Conservation (phyloP, 2,888 invertebrate genomes). For the Urechis unicinctus region DNA sequence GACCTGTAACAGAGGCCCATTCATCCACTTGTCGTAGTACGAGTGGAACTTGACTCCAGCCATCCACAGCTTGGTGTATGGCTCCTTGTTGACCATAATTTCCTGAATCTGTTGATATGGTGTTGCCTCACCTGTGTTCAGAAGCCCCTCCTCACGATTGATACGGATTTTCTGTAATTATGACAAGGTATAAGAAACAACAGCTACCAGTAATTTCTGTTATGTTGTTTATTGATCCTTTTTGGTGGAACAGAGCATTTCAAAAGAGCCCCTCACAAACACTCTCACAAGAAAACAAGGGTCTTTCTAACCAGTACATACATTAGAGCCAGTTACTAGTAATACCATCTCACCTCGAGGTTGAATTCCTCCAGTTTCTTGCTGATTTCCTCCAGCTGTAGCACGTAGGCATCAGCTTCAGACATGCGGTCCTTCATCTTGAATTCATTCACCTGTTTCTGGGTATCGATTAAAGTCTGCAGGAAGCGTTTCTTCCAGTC, state of each 20-base stretch:
- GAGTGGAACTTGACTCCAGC: conserved; percentile 44
- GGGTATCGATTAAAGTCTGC: conserved; percentile 3
- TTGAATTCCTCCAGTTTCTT: conserved; percentile 36
- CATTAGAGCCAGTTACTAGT: too few relatives aligned
- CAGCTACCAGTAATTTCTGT: too few relatives aligned
- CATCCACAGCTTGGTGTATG: conserved; percentile 47
- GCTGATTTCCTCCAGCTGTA: conserved; percentile 37
- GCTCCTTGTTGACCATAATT: conserved; percentile 38
- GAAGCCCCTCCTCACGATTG: conserved; percentile 42
- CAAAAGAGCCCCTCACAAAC: too few relatives aligned
- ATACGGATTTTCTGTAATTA: conserved; percentile 22
- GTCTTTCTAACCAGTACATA: too few relatives aligned
- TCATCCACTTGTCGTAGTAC: conserved; percentile 49
- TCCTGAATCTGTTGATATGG: conserved; percentile 39
- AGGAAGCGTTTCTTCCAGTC: conserved; percentile 23
- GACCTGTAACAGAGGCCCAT: conserved; percentile 45
- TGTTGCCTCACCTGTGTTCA: conserved; percentile 37
- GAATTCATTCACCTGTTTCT: conserved; percentile 37
- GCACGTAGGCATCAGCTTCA: conserved; percentile 41
- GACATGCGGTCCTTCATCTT: conserved; percentile 42
- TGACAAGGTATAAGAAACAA: not conserved
- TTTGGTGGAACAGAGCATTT: too few relatives aligned
- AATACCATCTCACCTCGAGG: conserved; percentile 43
- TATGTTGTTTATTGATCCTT: too few relatives aligned
- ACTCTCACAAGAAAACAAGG: too few relatives aligned